Evolutionary conservation across 2,888 invertebrate genomes (phyloP).

Genomic region (Eupithecia subumbrata): DNA sequence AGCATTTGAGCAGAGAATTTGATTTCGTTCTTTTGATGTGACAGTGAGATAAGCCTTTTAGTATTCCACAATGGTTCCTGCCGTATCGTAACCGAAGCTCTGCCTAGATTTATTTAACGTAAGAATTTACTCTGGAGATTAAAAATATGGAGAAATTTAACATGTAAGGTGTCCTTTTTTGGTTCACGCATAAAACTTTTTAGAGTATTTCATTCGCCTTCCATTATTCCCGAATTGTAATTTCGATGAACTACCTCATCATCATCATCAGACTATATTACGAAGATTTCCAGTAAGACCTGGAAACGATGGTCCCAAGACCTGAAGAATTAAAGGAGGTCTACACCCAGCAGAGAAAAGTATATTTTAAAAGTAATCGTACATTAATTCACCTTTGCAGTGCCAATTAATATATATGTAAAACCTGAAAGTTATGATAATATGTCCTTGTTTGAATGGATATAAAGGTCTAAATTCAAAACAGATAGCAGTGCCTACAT

Average conservation of each 20-base stretch:
- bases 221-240: background rate
- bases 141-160: background rate
- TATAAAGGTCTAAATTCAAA: background rate
- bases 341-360: no score
- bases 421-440: background rate
- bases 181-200: background rate
- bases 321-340: background rate
- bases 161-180: background rate
- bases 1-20: slow-evolving; percentile 52
- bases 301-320: background rate
- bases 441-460: background rate
- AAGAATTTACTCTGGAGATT: background rate
- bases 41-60: slow-evolving; percentile 45
- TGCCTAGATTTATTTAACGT: slow-evolving; percentile 7
- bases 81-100: slow-evolving; percentile 37
- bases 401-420: no score
- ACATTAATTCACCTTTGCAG: no score
- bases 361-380: no score
- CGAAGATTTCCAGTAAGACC: background rate
- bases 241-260: background rate
- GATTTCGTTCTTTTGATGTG: slow-evolving; percentile 49
- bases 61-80: slow-evolving; percentile 48
- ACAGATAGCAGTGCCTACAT: background rate
- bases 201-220: background rate
- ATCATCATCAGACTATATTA: background rate